These are phyloP conservation scores for Oceanodroma leucorhoa DNA, from an alignment of 2,797 vertebrate species.

Conservation along the genomic window DNA sequence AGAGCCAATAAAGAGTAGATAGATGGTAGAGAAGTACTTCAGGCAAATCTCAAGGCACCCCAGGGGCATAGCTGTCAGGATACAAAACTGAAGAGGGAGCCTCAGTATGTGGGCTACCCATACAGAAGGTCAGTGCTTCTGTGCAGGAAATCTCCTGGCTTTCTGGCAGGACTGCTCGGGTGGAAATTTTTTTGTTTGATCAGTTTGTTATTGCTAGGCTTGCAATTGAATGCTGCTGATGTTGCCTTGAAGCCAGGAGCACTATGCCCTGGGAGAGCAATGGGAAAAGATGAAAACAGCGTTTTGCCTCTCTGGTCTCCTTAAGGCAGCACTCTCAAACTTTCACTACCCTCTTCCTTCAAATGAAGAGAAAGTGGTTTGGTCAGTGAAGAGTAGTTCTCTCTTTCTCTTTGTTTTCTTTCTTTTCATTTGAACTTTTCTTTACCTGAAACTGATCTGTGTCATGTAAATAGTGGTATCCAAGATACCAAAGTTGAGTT, in stretches of 20 bases:
- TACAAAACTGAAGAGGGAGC: not conserved
- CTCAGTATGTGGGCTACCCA: rapidly evolving
- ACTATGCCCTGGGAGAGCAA: not conserved
- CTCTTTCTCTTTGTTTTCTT: not conserved
- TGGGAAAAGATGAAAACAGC: not conserved
- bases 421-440: not conserved
- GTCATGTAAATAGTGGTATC: not conserved
- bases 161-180: not conserved
- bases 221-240: not conserved
- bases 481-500: not conserved
- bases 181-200: not conserved
- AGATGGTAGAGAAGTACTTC: not conserved
- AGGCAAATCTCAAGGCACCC: not conserved
- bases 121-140: not conserved
- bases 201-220: not conserved
- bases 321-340: not conserved
- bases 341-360: not conserved
- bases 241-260: not conserved
- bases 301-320: not conserved
- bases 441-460: not conserved
- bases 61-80: not conserved
- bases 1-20: not conserved
- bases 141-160: not conserved
- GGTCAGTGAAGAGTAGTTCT: not conserved
- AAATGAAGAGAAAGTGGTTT: not conserved